Percentiles rank a stretch among this genome's conserved stretches.
These are phyloP conservation scores for Falcaria lacertinaria DNA, from an alignment of 2,888 invertebrate species.

Conservation along the genomic window DNA sequence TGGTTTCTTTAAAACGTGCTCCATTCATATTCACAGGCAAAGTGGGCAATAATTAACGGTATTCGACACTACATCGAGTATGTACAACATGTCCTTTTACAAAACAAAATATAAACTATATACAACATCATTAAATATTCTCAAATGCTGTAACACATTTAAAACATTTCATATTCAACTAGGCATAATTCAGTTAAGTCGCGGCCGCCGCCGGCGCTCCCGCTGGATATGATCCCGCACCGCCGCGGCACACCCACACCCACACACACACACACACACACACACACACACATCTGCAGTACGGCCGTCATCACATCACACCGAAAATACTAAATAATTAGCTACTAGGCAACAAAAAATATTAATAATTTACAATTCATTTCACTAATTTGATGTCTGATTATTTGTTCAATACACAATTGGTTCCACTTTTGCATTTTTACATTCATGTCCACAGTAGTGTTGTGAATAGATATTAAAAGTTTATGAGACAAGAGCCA, in stretches of 20 bases:
- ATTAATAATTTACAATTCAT: conserved; percentile 37
- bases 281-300: conserved; percentile 45
- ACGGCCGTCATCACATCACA: conserved; percentile 43
- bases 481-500: conserved; percentile 27
- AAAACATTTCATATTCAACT: conserved; percentile 78
- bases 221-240: conserved; percentile 34
- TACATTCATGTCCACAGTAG: conserved; percentile 34
- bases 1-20: conserved; percentile 74
- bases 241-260: conserved; percentile 14
- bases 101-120: conserved; percentile 79
- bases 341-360: conserved; percentile 59
- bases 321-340: conserved; percentile 38
- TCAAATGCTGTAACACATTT: conserved; percentile 80
- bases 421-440: conserved; percentile 26
- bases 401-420: conserved; percentile 42
- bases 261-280: conserved; percentile 27
- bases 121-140: conserved; percentile 79
- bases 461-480: conserved; percentile 33
- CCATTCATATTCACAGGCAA: conserved; percentile 53
- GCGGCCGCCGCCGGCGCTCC: conserved; percentile 44
- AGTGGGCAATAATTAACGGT: conserved; percentile 62
- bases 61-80: conserved; percentile 54
- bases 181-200: conserved; percentile 66
- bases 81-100: conserved; percentile 70
- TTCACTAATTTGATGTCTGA: conserved; percentile 32